Conservation (phyloP, 1,140 invertebrate species). For the Sweltsa coloradensis region DNA sequence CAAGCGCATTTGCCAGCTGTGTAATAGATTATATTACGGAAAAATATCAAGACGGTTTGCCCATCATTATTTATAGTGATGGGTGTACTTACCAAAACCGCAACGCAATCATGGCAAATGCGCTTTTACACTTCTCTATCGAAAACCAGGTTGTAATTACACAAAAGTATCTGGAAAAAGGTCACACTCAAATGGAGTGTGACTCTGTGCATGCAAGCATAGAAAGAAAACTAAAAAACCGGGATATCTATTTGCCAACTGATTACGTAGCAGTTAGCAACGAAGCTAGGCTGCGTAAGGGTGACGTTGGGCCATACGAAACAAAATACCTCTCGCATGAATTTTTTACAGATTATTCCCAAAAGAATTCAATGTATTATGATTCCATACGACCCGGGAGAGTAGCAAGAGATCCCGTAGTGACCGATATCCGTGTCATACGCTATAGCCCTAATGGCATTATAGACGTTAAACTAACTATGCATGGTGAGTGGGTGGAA, state of each 20-base stretch:
- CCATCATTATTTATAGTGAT: slow-evolving; percentile 17
- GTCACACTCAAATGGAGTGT: slow-evolving; percentile 18
- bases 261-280: slow-evolving; percentile 13
- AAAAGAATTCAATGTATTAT: too few relatives aligned
- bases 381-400: too few relatives aligned
- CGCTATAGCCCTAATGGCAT: too few relatives aligned
- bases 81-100: slow-evolving; percentile 11
- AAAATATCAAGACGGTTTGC: slow-evolving; percentile 1
- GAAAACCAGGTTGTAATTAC: slow-evolving; percentile 15
- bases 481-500: too few relatives aligned
- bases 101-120: slow-evolving; percentile 20
- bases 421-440: too few relatives aligned
- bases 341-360: too few relatives aligned
- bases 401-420: too few relatives aligned
- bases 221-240: slow-evolving; percentile 10
- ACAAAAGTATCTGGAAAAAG: slow-evolving; percentile 24
- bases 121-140: slow-evolving; percentile 13
- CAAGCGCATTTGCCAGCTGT: slow-evolving; percentile 17
- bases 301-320: too few relatives aligned
- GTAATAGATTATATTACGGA: slow-evolving; percentile 10
- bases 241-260: slow-evolving; percentile 14
- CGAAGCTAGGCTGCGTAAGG: slow-evolving; percentile 11
- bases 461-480: too few relatives aligned
- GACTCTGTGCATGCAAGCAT: slow-evolving; percentile 8
- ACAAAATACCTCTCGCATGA: too few relatives aligned